Evolutionary conservation across 2,888 invertebrate species (phyloP), one percentile per base, ranked within the genome.

Genomic region (Agrochola lychnidis): DNA sequence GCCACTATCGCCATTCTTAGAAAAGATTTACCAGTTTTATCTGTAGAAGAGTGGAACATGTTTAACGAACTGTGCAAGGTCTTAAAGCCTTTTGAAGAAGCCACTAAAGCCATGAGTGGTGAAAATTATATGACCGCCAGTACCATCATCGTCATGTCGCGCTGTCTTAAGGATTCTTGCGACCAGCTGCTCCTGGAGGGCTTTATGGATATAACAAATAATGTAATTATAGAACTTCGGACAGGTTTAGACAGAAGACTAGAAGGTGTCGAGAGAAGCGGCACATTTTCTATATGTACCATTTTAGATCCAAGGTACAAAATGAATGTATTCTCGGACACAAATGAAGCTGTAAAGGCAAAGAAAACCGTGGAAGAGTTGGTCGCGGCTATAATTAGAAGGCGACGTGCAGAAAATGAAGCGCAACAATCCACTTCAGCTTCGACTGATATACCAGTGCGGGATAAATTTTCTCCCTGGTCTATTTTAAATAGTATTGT

Each of bases 41-140:
- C 16, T n/a, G 9, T 64, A 2, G 64, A 45, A 4, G n/a, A 63
- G 16, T 63, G 63, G n/a, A 63, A 6, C 2, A 25, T 45, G 5
- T 64, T 25, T 4, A 7, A 64, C 0, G 45, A 64, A 64, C 42
- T 64, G 45, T 45, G 64, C 45, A 25, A 64, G 16, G 64, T 45
- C 25, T 42, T 45, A 25, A 45, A 45, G 10, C 30, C 30, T 30
- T 30, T 30, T 19, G 64, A 48, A 2, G 25, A 42, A 45, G 25
- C 64, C 2, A 66, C 25, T 10, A 66, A 66, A 30, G 25, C 64
- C 19, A 66, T 48, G 64, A 25, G 25, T 48, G 45, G 45, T 45
- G 64, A 66, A 45, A 19, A 66, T 45, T 66, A 66, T 45, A 66
- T 66, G 64, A 66, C 25, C 4, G 64, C 45, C 64, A 66, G 64